phyloP scores from a whole-genome alignment of 2,797 vertebrate species.

The Sebastes flavidus region DNA sequence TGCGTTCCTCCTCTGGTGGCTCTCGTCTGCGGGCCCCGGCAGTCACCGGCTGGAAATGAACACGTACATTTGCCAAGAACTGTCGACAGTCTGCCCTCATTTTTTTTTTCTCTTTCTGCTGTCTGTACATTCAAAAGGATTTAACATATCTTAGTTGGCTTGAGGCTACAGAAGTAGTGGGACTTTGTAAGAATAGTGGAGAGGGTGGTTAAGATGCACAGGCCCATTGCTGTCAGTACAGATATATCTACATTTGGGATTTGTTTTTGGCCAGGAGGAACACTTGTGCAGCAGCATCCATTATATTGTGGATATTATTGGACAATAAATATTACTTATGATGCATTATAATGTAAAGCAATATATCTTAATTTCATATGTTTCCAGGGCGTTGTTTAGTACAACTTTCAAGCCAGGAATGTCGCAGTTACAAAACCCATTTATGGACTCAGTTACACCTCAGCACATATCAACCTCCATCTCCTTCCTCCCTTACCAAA shows the following conservation, averaged over 20 bases:
- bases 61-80: conserved; percentile 70
- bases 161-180: conserved; percentile 48
- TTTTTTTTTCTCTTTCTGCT: conserved; percentile 45
- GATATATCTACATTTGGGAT: conserved; percentile 37
- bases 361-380: neutral
- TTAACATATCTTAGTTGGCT: conserved; percentile 66
- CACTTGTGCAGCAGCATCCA: neutral
- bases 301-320: neutral
- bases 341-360: neutral
- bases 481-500: neutral
- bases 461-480: conserved; percentile 4
- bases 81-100: conserved; percentile 62
- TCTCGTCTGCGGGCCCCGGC: conserved; percentile 77
- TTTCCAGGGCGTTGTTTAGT: neutral
- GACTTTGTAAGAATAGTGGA: conserved; percentile 48
- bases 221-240: conserved; percentile 55
- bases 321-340: neutral
- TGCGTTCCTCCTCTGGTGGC: conserved; percentile 77
- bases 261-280: conserved; percentile 14
- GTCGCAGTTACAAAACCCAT: neutral
- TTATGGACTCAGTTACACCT: neutral
- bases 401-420: neutral
- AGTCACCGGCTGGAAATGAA: conserved; percentile 71
- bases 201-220: conserved; percentile 49
- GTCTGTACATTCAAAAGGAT: conserved; percentile 65